Conservation (phyloP, 2,113 vertebrate genomes). For the Heloderma charlesbogerti region DNA sequence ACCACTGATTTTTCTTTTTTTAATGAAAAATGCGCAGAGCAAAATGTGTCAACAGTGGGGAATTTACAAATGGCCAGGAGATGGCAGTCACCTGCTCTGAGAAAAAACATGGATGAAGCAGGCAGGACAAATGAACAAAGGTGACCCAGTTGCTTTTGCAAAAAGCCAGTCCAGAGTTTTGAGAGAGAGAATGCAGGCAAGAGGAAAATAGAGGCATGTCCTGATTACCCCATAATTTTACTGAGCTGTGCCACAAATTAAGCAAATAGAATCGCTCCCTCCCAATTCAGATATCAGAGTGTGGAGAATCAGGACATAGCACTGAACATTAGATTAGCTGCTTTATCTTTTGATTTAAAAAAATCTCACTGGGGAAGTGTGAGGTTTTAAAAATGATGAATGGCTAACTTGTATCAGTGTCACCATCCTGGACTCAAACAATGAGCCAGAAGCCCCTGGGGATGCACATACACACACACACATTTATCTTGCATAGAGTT, state of each 20-base stretch:
- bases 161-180: neutral
- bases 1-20: neutral
- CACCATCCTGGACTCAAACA: neutral
- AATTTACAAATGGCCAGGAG: slow-evolving; percentile 21
- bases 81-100: neutral
- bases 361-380: fast-evolving
- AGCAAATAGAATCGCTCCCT: neutral
- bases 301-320: neutral
- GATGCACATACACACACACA: neutral
- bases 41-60: neutral
- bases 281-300: neutral
- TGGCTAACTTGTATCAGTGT: neutral
- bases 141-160: neutral
- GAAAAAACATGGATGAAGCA: neutral
- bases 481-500: neutral
- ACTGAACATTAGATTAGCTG: no score
- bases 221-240: neutral
- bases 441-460: neutral
- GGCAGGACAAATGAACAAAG: neutral
- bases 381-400: neutral
- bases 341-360: neutral
- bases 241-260: neutral
- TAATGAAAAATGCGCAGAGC: neutral
- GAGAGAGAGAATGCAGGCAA: neutral
- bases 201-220: neutral